Evolutionary conservation across 2,888 invertebrate species (phyloP).

Genomic region (Pantelozetes paolii): DNA sequence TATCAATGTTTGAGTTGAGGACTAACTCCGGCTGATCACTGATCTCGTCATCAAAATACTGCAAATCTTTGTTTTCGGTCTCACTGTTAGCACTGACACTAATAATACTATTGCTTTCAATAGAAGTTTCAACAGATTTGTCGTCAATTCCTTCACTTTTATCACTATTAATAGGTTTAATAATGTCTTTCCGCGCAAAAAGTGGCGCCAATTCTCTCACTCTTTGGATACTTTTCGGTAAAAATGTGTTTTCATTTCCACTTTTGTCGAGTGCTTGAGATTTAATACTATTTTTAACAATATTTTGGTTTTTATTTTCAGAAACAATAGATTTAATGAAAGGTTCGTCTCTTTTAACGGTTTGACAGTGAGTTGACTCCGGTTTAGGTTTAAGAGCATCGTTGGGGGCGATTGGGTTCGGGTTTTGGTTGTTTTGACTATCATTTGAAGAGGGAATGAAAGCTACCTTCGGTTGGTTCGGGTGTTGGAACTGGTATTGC

Average conservation of each 20-base stretch:
- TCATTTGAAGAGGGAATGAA: not conserved
- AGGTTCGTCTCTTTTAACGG: not conserved
- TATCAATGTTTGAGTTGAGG: conserved; percentile 21
- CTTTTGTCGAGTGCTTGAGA: not conserved
- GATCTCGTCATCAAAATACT: conserved; percentile 48
- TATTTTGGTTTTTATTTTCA: not conserved
- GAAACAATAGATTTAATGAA: not conserved
- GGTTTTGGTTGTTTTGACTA: conserved; percentile 25
- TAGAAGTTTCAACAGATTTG: not conserved
- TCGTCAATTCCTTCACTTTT: not conserved
- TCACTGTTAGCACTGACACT: conserved; percentile 16
- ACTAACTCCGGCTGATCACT: conserved; percentile 47
- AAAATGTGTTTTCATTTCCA: conserved; percentile 7
- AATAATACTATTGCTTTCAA: conserved; percentile 26
- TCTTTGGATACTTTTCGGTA: conserved; percentile 24
- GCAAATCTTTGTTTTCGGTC: conserved; percentile 44
- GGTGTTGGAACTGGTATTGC: not conserved
- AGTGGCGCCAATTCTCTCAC: conserved; percentile 15
- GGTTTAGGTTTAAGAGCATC: not conserved
- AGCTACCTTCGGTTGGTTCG: not conserved
- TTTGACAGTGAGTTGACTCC: not conserved
- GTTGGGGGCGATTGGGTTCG: not conserved
- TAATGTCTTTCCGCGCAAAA: not conserved
- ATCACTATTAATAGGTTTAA: too few species aligned
- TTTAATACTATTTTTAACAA: not conserved